phyloP scores from a whole-genome alignment of 2,113 vertebrate species.

The Dromaius novaehollandiae region DNA sequence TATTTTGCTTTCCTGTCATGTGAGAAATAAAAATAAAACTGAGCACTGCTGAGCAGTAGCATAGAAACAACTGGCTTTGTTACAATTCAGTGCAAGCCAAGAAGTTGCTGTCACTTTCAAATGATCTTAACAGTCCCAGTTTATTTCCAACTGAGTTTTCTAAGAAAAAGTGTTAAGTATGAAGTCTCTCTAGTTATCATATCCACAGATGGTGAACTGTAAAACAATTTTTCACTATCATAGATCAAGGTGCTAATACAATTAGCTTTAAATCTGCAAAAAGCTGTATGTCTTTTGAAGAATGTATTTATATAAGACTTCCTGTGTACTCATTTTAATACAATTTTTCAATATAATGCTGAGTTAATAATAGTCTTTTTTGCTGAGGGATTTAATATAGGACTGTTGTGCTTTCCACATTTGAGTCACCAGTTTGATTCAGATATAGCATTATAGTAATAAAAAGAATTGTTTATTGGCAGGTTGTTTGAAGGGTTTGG shows the following conservation, averaged over 20 bases:
- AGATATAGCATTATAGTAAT: not conserved
- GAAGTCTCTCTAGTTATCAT: not conserved
- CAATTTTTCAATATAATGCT: not conserved
- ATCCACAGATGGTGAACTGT: not conserved
- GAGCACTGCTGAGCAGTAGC: not conserved
- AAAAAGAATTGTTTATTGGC: not conserved
- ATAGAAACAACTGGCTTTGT: not conserved
- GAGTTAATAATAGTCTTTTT: not conserved
- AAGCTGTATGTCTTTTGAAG: not conserved
- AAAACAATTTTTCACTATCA: not conserved
- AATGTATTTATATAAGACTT: not conserved
- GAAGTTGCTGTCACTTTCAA: conserved; percentile 22
- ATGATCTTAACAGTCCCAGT: not conserved
- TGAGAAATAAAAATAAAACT: not conserved
- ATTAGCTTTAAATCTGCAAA: not conserved
- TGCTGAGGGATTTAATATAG: not conserved
- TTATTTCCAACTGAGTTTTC: not conserved
- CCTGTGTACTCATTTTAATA: not conserved
- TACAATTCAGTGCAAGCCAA: not conserved
- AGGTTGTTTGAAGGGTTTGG: not conserved
- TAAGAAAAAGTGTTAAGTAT: not conserved
- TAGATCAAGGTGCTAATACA: not conserved
- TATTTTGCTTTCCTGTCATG: not conserved
- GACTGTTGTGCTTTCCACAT: not conserved
- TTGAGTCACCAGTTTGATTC: not conserved